These are phyloP conservation scores for Aphyosemion australe DNA, from an alignment of 2,113 vertebrate species.

Conservation along the genomic window DNA sequence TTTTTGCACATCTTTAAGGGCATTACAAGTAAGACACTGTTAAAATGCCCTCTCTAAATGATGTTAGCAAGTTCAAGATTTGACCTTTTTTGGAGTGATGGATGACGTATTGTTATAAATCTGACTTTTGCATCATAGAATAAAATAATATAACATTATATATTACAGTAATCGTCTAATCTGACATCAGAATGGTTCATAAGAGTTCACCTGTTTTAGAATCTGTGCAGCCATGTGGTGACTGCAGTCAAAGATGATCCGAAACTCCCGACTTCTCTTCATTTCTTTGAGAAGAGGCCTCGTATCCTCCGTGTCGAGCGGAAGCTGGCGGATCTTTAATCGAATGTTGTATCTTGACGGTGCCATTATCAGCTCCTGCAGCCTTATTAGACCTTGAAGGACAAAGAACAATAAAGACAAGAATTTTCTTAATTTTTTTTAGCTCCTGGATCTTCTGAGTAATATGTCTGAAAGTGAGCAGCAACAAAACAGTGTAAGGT, in stretches of 20 bases:
- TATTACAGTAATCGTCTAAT: background rate
- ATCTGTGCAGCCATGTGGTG: slow-evolving; percentile 97
- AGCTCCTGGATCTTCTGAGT: background rate
- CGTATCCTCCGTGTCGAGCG: slow-evolving; percentile 87
- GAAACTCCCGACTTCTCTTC: slow-evolving; percentile 95
- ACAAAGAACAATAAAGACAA: slow-evolving; percentile 23
- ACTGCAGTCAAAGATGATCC: slow-evolving; percentile 98
- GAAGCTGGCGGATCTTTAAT: slow-evolving; percentile 97
- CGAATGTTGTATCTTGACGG: slow-evolving; percentile 96
- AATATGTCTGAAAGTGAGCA: background rate
- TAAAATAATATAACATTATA: background rate
- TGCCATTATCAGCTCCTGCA: slow-evolving; percentile 98
- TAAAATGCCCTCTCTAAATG: background rate
- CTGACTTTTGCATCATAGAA: no score
- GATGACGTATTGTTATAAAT: no score
- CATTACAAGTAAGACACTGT: background rate
- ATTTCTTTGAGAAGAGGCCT: slow-evolving; percentile 97
- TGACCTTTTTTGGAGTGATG: background rate
- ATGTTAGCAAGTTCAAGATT: background rate
- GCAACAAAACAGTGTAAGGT: no score
- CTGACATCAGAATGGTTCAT: slow-evolving; percentile 13
- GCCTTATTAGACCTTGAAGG: slow-evolving; percentile 90
- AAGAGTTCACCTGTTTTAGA: slow-evolving; percentile 87
- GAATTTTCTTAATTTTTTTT: background rate
- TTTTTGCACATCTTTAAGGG: background rate